Evolutionary conservation across 1,140 invertebrate species (phyloP).

Genomic region (Leptinotarsa lineolata): DNA sequence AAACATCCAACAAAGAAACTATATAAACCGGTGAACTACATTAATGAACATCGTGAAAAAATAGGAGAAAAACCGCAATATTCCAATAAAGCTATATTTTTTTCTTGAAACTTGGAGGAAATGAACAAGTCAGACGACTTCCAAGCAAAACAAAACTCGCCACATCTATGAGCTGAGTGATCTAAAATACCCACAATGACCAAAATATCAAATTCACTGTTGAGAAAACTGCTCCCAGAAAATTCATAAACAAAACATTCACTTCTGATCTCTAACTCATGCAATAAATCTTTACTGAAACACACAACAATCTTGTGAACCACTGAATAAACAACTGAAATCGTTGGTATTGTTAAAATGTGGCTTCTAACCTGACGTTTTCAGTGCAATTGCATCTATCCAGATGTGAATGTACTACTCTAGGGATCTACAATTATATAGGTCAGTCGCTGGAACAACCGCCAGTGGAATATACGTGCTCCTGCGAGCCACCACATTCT

Average conservation of each 20-base stretch:
- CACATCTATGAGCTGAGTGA: too few relatives aligned
- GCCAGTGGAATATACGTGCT: neutral
- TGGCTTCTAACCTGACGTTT: conserved; percentile 1
- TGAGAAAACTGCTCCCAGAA: neutral
- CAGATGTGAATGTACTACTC: conserved; percentile 8
- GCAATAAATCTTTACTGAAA: neutral
- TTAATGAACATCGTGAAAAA: too few relatives aligned
- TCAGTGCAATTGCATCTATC: conserved; percentile 4
- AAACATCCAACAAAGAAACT: too few relatives aligned
- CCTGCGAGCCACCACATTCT: neutral
- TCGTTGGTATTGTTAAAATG: neutral
- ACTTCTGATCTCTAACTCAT: neutral
- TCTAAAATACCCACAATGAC: neutral
- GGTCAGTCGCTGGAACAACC: conserved; percentile 4
- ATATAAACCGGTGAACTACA: too few relatives aligned
- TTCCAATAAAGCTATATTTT: too few relatives aligned
- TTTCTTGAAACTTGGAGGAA: too few relatives aligned
- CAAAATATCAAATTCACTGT: neutral
- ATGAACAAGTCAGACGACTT: too few relatives aligned
- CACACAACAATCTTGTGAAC: neutral
- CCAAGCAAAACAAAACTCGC: too few relatives aligned
- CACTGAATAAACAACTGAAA: conserved; percentile 1
- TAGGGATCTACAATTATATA: conserved; percentile 1
- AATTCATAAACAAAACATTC: neutral
- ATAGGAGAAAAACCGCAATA: too few relatives aligned